A percentile compares a stretch with the other conserved stretches of the same genome.
These are phyloP conservation scores for Cotesia vestalis DNA, from an alignment of 1,140 invertebrate genomes.

Conservation along the genomic window DNA sequence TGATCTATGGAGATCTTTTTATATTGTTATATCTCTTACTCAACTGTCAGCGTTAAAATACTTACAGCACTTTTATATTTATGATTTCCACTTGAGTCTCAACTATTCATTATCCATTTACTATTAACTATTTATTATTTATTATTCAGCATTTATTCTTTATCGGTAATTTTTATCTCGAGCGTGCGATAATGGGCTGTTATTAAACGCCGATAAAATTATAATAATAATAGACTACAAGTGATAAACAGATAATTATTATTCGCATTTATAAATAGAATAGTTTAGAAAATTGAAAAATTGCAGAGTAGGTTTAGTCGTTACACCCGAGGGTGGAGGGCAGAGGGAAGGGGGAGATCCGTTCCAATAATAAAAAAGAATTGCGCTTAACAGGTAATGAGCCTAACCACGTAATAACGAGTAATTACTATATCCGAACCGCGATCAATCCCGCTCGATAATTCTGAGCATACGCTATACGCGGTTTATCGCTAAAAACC, in stretches of 20 bases:
- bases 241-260: background rate
- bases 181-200: background rate
- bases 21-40: too few species aligned
- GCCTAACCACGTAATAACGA: constrained; percentile 41
- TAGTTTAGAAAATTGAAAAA: constrained; percentile 28
- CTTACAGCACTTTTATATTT: too few species aligned
- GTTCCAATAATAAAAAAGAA: constrained; percentile 33
- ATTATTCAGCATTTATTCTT: too few species aligned
- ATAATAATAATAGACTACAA: background rate
- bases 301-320: constrained; percentile 9
- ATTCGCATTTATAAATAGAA: constrained; percentile 3
- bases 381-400: constrained; percentile 40
- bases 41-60: too few species aligned
- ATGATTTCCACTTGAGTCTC: too few species aligned
- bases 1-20: too few species aligned
- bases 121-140: too few species aligned
- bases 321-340: constrained; percentile 1
- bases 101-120: too few species aligned
- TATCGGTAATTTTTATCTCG: background rate
- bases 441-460: constrained; percentile 40
- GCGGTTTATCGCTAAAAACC: constrained; percentile 31
- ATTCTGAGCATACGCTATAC: constrained; percentile 38
- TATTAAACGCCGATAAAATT: background rate
- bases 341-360: background rate
- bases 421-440: constrained; percentile 34